Evolutionary conservation across 2,113 vertebrate genomes (phyloP), one percentile per base, ranked within the genome.

Genomic region (Astur gentilis): DNA sequence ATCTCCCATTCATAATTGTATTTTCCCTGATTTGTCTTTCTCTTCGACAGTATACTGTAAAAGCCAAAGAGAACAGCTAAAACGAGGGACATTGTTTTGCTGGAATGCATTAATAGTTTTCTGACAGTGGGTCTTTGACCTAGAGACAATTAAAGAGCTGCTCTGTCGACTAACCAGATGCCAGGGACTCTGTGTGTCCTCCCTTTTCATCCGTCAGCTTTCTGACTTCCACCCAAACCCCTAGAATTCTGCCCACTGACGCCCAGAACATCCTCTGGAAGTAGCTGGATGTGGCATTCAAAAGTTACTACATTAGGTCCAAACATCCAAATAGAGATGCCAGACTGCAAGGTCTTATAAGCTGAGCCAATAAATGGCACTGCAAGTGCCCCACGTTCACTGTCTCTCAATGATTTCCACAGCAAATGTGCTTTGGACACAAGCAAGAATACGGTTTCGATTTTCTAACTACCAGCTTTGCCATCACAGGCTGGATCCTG

Each of bases 41-140:
- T 70, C 7, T 40, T 70, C 40, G 45, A 54, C 17, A 70, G 5
- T 70, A 10, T 32, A 62, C 11, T 70, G 45, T 36, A 88, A 90
- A 83, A 90, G 45, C 8, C 75, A 83, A 79, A 91, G 34, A 69
- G 16, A 93, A 80, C 49, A 92, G 67, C 71, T 86, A 60, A 95
- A 94, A 88, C 1, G 3, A 95, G 55, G 20, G 60, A 42, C 19
- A 83, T 90, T 88, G 82, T 93, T 90, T 91, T 83, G 17, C 38
- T 94, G 88, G 83, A 94, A 93, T 67, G 38, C 62, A 52, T 67
- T 88, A 85, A 64, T 81, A 76, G 34, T 80, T 90, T 95, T 94
- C 38, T 34, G 50, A 90, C 44, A 69, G 34, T 40, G 38, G 13
- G 4, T 47, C 32, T 90, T 90, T 95, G 13, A 2, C 76, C 27